phyloP scores from a whole-genome alignment of 2,888 invertebrate genomes.

The Aspidapion aeneum region DNA sequence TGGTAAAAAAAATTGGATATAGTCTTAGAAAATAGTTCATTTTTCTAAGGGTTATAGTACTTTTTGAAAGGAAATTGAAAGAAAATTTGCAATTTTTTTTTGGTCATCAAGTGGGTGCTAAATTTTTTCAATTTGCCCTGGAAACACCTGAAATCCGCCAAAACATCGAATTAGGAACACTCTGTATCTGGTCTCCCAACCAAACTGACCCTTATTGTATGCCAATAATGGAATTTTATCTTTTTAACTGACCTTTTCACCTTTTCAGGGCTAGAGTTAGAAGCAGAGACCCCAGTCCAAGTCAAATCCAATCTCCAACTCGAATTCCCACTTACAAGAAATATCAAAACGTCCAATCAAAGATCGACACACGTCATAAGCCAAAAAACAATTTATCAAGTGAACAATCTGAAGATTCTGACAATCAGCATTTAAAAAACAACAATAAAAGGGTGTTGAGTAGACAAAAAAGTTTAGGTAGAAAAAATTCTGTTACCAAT shows the following conservation, averaged over 20 bases:
- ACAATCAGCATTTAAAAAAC: conserved; percentile 14
- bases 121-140: too few species aligned
- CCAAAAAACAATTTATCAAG: conserved; percentile 44
- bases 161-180: too few species aligned
- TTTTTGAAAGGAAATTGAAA: too few species aligned
- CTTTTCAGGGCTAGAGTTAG: conserved; percentile 25
- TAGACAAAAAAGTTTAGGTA: conserved; percentile 35
- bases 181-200: too few species aligned
- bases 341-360: conserved; percentile 45
- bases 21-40: too few species aligned
- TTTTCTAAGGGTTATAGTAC: too few species aligned
- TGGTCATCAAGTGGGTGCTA: too few species aligned
- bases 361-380: conserved; percentile 45
- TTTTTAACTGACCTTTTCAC: neutral
- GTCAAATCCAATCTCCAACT: conserved; percentile 36
- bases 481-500: conserved; percentile 30
- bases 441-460: conserved; percentile 24
- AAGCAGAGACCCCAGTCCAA: conserved; percentile 42
- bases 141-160: too few species aligned
- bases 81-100: too few species aligned
- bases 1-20: too few species aligned
- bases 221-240: too few species aligned
- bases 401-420: conserved; percentile 33
- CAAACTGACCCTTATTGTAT: too few species aligned
- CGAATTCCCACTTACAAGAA: conserved; percentile 35